A percentile compares a stretch with the other conserved stretches of the same genome.
These are phyloP conservation scores for Theristus sp. DNA, from an alignment of 2,888 invertebrate species.

Conservation along the genomic window DNA sequence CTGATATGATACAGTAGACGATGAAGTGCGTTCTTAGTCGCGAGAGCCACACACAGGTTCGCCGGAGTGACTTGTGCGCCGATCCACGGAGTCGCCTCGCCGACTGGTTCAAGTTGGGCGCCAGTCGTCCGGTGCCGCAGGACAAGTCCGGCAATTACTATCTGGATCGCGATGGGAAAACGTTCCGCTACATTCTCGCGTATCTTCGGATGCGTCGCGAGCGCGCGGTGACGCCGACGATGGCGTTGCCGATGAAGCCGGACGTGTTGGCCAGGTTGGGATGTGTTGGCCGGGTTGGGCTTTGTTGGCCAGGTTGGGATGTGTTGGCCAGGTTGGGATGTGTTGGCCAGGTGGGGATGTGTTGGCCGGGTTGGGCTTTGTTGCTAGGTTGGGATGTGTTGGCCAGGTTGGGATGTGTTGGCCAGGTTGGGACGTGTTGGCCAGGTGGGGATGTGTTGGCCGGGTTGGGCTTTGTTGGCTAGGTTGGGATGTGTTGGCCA, in stretches of 20 bases:
- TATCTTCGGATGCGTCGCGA: constrained; percentile 70
- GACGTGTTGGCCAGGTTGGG: constrained; percentile 20
- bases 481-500: too few relatives aligned
- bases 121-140: background rate
- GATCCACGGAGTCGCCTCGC: constrained; percentile 19
- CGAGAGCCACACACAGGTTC: constrained; percentile 13
- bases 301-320: too few relatives aligned
- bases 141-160: constrained; percentile 51
- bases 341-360: too few relatives aligned
- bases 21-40: background rate
- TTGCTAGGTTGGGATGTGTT: too few relatives aligned
- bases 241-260: constrained; percentile 27
- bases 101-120: constrained; percentile 7
- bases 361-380: too few relatives aligned
- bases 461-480: too few relatives aligned
- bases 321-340: too few relatives aligned
- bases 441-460: too few relatives aligned
- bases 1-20: too few relatives aligned
- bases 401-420: too few relatives aligned
- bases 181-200: constrained; percentile 92
- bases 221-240: constrained; percentile 18
- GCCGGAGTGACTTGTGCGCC: constrained; percentile 21
- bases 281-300: background rate
- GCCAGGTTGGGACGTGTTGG: too few relatives aligned
- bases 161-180: constrained; percentile 88